These are phyloP conservation scores for Cassiopea xamachana DNA, from an alignment of 30 jellyfish, hydroid and myxozoan species.

Conservation along the genomic window DNA sequence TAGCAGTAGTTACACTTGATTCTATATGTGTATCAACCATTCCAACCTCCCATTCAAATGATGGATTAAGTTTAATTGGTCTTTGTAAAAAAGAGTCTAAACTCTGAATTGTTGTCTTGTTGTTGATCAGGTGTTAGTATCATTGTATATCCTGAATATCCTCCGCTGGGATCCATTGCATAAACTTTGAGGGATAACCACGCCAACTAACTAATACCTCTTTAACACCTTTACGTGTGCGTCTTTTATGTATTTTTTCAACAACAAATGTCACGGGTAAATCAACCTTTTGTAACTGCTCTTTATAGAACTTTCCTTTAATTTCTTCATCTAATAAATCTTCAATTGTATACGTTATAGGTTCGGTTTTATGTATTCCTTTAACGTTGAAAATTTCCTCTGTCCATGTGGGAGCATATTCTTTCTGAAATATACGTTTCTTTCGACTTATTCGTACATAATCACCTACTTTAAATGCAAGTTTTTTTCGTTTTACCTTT, in stretches of 20 bases:
- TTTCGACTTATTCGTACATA: neutral
- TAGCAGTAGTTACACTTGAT: neutral
- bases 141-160: neutral
- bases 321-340: neutral
- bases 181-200: neutral
- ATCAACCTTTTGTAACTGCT: neutral
- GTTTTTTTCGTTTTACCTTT: neutral
- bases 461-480: neutral
- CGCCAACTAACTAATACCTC: conserved; percentile 10
- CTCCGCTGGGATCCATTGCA: conserved; percentile 10
- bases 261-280: neutral
- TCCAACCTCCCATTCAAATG: neutral
- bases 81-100: neutral
- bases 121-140: neutral
- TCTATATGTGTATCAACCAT: neutral
- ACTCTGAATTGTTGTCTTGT: neutral
- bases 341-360: neutral
- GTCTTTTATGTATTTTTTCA: neutral
- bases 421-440: neutral
- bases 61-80: neutral
- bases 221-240: neutral
- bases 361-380: neutral
- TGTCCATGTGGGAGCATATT: neutral
- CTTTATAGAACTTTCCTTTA: neutral
- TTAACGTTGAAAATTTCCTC: neutral